A percentile compares a stretch with the other conserved stretches of the same genome.
Evolutionary conservation across 2,888 invertebrate species (phyloP).

Genomic region (Malthinus flaveolus): DNA sequence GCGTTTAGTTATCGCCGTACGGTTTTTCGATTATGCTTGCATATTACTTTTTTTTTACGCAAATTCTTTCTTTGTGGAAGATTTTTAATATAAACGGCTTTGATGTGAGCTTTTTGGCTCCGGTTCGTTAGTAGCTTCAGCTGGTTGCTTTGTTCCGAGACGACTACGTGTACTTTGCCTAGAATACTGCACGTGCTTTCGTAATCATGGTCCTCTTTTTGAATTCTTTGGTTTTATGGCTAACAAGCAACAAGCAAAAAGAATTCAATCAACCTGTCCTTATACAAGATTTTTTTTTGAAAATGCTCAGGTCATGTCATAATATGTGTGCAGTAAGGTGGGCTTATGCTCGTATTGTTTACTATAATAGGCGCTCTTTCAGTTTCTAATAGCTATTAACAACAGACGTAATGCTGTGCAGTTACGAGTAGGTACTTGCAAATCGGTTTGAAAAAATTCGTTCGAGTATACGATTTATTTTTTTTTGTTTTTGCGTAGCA

Average conservation of each 20-base stretch:
- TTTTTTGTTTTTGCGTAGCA: too few relatives aligned
- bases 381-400: constrained; percentile 21
- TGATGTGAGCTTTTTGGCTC: constrained; percentile 48
- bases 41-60: constrained; percentile 26
- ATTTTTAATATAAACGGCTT: constrained; percentile 50
- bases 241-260: constrained; percentile 23
- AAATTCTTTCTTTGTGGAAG: constrained; percentile 47
- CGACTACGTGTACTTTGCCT: constrained; percentile 49
- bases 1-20: constrained; percentile 18
- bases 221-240: constrained; percentile 22
- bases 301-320: neutral
- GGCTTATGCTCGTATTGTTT: constrained; percentile 23
- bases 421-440: too few relatives aligned
- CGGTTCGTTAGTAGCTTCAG: constrained; percentile 51
- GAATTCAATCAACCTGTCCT: constrained; percentile 18
- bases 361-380: constrained; percentile 23
- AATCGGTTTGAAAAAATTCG: too few relatives aligned
- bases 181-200: constrained; percentile 47
- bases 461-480: too few relatives aligned
- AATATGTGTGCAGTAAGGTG: constrained; percentile 19
- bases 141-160: constrained; percentile 48
- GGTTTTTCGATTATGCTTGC: constrained; percentile 28
- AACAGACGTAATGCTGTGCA: too few relatives aligned
- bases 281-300: constrained; percentile 23
- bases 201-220: constrained; percentile 42